These are phyloP conservation scores for Holcopasites calliopsidis DNA, from an alignment of 1,140 invertebrate species.

Conservation along the genomic window DNA sequence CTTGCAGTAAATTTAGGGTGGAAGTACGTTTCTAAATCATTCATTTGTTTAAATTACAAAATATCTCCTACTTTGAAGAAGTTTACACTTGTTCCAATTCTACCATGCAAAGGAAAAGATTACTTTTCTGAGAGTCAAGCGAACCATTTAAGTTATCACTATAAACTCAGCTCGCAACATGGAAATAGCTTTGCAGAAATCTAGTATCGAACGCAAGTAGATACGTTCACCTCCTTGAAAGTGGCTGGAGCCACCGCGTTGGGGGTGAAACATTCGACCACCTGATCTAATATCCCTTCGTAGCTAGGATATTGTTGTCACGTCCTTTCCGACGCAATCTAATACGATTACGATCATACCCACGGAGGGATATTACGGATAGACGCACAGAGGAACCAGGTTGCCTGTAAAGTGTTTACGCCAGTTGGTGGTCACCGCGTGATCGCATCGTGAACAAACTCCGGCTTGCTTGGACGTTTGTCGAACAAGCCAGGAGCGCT, in stretches of 20 bases:
- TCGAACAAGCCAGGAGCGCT: conserved; percentile 42
- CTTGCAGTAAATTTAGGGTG: no score
- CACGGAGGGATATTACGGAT: background rate
- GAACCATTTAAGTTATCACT: no score
- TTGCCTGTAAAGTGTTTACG: conserved; percentile 32
- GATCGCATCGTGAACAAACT: conserved; percentile 35
- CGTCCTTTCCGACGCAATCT: background rate
- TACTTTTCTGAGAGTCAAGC: no score
- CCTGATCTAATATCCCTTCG: conserved; percentile 3
- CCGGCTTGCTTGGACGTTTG: conserved; percentile 38
- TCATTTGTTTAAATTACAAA: no score
- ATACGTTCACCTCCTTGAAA: no score
- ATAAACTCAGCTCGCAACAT: no score
- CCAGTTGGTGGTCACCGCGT: background rate
- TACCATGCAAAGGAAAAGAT: no score
- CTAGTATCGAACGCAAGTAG: no score
- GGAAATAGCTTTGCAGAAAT: no score
- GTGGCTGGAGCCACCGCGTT: background rate
- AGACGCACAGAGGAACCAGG: conserved; percentile 6
- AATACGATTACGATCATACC: background rate
- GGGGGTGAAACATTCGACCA: background rate
- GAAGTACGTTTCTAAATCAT: no score
- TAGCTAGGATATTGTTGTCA: background rate
- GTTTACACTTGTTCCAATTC: no score
- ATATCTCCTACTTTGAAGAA: no score